Conservation (phyloP, 2,797 vertebrate genomes). For the Adelosebastes latens region DNA sequence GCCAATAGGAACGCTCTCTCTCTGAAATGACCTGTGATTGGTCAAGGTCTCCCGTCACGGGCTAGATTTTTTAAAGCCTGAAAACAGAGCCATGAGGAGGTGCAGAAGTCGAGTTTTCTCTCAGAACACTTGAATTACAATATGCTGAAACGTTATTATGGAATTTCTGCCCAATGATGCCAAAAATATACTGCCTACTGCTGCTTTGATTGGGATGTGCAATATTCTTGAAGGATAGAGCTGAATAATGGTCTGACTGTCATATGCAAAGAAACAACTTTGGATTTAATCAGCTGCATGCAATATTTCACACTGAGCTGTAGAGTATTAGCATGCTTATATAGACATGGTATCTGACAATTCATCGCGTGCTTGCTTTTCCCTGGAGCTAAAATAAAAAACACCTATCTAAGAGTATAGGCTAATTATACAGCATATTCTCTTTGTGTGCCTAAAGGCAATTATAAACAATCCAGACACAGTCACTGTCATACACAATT, state of each 20-base stretch:
- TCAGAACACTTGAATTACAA: too few relatives aligned
- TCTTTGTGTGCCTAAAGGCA: background rate
- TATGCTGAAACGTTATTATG: too few relatives aligned
- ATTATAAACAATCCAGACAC: background rate
- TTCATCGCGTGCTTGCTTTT: conserved; percentile 2
- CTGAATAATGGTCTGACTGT: background rate
- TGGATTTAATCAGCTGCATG: conserved; percentile 52
- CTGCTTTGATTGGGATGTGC: background rate
- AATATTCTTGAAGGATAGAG: background rate
- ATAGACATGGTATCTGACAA: conserved; percentile 1
- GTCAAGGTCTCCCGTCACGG: too few relatives aligned
- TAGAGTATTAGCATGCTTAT: conserved; percentile 14
- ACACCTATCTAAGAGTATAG: background rate
- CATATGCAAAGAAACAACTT: conserved; percentile 14
- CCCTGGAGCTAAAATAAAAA: background rate
- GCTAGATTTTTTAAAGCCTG: too few relatives aligned
- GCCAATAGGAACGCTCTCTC: too few relatives aligned
- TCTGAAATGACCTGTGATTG: too few relatives aligned
- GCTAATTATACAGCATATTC: background rate
- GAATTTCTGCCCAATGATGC: too few relatives aligned
- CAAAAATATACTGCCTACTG: too few relatives aligned
- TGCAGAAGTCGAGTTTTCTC: too few relatives aligned
- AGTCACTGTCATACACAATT: background rate
- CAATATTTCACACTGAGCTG: conserved; percentile 67
- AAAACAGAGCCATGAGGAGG: too few relatives aligned